Percentiles rank a stretch among this genome's conserved stretches.
phyloP scores from a whole-genome alignment of 1,140 invertebrate genomes.

The Phthorimaea operculella region DNA sequence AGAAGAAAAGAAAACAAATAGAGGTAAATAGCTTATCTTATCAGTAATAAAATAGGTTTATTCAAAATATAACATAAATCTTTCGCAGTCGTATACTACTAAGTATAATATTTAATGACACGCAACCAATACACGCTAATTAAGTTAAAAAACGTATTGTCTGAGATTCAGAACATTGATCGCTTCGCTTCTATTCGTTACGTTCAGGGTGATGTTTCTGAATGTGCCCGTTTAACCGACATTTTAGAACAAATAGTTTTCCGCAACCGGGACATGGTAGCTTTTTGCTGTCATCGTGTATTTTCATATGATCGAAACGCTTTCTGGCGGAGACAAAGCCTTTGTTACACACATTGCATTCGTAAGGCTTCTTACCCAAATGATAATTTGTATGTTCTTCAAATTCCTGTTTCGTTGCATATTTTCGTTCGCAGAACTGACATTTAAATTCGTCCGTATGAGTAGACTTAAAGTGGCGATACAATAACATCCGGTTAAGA shows the following conservation, averaged over 20 bases:
- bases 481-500: conserved; percentile 9
- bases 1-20: no score
- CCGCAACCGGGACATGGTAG: conserved; percentile 38
- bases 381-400: conserved; percentile 4
- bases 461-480: conserved; percentile 14
- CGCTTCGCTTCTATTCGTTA: no score
- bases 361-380: conserved; percentile 5
- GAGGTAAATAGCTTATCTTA: no score
- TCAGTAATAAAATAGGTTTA: no score
- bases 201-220: conserved; percentile 7
- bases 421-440: conserved; percentile 14
- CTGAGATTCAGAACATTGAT: no score
- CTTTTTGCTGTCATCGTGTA: conserved; percentile 28
- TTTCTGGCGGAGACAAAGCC: conserved; percentile 44
- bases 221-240: conserved; percentile 4
- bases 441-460: conserved; percentile 18
- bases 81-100: no score
- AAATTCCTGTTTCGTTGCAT: conserved; percentile 7
- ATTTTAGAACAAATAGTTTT: conserved; percentile 1
- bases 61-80: no score
- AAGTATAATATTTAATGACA: no score
- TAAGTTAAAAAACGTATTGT: no score
- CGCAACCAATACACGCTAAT: no score
- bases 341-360: conserved; percentile 37
- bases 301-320: conserved; percentile 41